Evolutionary conservation across 2,113 vertebrate species (phyloP).

Genomic region (Burhinus oedicnemus): DNA sequence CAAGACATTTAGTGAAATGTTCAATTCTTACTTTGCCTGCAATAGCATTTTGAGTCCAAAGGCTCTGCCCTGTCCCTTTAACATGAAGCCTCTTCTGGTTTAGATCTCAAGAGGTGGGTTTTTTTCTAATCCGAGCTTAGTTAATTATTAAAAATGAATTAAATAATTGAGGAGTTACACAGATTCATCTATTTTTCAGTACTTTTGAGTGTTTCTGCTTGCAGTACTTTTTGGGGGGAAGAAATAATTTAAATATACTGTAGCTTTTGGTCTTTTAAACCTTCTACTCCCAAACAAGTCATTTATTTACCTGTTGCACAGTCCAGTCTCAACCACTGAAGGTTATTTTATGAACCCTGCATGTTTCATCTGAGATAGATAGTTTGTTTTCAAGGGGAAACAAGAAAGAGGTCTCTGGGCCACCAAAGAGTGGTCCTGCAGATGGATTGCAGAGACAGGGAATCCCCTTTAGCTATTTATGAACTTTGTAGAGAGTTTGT

Average conservation of each 20-base stretch:
- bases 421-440: background rate
- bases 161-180: constrained; percentile 55
- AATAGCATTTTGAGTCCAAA: background rate
- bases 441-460: background rate
- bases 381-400: background rate
- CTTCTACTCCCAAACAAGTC: background rate
- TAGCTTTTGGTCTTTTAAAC: background rate
- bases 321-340: background rate
- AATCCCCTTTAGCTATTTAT: background rate
- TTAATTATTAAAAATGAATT: constrained; percentile 65
- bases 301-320: background rate
- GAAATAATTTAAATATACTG: background rate
- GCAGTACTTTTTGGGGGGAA: background rate
- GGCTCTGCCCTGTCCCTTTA: background rate
- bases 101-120: background rate
- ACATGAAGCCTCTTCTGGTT: constrained; percentile 10
- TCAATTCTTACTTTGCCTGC: background rate
- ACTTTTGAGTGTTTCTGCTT: constrained; percentile 37
- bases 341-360: background rate
- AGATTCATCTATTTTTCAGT: constrained; percentile 62
- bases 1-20: background rate
- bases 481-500: background rate
- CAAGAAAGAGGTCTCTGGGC: background rate
- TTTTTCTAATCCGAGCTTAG: background rate
- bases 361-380: background rate